Percentiles rank a stretch among this genome's conserved stretches.
Evolutionary conservation across 1,140 invertebrate genomes (phyloP).

Genomic region (Drosophila nasuta): DNA sequence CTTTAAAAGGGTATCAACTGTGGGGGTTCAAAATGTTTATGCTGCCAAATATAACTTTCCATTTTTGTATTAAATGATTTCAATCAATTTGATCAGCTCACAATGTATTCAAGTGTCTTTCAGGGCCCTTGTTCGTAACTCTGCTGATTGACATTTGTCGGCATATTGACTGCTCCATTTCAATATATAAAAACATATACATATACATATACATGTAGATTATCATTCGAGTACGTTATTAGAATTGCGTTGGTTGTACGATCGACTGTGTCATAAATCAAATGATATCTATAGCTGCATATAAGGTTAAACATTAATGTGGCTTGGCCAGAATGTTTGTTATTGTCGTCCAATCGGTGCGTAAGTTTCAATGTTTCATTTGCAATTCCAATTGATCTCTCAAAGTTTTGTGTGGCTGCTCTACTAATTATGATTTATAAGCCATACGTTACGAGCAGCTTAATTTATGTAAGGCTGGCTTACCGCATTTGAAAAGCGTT

Average conservation of each 20-base stretch:
- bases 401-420: slow-evolving; percentile 9
- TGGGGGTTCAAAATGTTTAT: neutral
- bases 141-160: slow-evolving; percentile 76
- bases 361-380: slow-evolving; percentile 59
- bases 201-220: no score
- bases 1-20: no score
- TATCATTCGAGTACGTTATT: slow-evolving; percentile 25
- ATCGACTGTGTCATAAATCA: slow-evolving; percentile 65
- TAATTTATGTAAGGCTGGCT: slow-evolving; percentile 67
- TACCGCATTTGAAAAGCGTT: slow-evolving; percentile 44
- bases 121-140: slow-evolving; percentile 33
- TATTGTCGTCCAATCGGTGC: slow-evolving; percentile 49
- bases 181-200: slow-evolving; percentile 25
- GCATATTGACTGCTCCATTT: slow-evolving; percentile 66
- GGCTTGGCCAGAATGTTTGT: slow-evolving; percentile 29
- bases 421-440: slow-evolving; percentile 73
- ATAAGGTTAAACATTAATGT: slow-evolving; percentile 66
- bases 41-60: neutral
- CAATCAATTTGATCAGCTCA: slow-evolving; percentile 25
- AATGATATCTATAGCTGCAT: slow-evolving; percentile 57
- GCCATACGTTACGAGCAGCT: slow-evolving; percentile 10
- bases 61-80: slow-evolving; percentile 25
- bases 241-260: slow-evolving; percentile 48
- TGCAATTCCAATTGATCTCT: slow-evolving; percentile 55
- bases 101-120: slow-evolving; percentile 39